Evolutionary conservation across 2,113 vertebrate genomes (phyloP).

Genomic region (Microcebus tavaratra): DNA sequence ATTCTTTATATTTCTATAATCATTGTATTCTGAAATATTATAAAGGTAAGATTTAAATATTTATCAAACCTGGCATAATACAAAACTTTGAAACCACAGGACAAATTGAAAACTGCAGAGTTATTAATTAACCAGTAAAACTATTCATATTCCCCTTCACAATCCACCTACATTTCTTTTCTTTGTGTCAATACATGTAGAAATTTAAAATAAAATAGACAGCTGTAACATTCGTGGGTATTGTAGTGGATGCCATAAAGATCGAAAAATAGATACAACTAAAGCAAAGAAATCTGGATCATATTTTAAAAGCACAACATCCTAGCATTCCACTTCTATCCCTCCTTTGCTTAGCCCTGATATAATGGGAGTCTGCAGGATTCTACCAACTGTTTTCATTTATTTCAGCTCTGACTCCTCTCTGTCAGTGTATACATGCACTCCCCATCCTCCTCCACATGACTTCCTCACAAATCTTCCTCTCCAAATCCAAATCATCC

Average conservation of each 20-base stretch:
- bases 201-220: background rate
- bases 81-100: background rate
- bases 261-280: background rate
- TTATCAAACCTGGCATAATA: background rate
- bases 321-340: background rate
- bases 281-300: background rate
- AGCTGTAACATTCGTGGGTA: background rate
- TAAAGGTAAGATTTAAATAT: background rate
- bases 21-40: background rate
- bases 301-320: background rate
- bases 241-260: background rate
- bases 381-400: background rate
- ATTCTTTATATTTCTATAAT: background rate
- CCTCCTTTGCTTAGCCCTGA: background rate
- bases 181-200: background rate
- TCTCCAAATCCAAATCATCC: background rate
- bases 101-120: background rate
- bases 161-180: background rate
- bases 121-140: background rate
- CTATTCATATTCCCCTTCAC: background rate
- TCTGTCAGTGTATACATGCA: background rate
- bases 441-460: background rate
- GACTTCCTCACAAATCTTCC: background rate
- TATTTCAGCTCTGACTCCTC: background rate
- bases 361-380: background rate